These are phyloP conservation scores for Mellilla xanthometata DNA, from an alignment of 2,888 invertebrate species.

Conservation along the genomic window DNA sequence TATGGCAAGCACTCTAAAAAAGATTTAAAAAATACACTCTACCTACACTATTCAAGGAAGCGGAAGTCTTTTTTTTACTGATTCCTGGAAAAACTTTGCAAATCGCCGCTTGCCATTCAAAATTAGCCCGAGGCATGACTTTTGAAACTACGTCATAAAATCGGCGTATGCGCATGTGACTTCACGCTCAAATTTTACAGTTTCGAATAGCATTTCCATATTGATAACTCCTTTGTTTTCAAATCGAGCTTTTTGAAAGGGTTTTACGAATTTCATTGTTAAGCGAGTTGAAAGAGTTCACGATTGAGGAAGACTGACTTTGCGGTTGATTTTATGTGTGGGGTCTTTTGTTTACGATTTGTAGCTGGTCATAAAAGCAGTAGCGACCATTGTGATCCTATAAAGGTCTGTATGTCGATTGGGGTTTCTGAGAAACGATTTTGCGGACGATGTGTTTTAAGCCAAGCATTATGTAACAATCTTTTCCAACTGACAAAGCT, in stretches of 20 bases:
- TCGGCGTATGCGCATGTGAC: not conserved
- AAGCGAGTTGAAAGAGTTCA: conserved; percentile 8
- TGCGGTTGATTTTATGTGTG: conserved; percentile 5
- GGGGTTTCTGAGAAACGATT: no score
- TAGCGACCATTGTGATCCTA: no score
- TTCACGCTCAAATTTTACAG: conserved; percentile 2
- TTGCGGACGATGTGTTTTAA: no score
- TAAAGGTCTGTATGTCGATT: no score
- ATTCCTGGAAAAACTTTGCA: no score
- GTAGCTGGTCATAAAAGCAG: no score
- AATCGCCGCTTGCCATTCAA: not conserved
- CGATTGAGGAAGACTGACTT: conserved; percentile 8
- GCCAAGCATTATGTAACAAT: no score
- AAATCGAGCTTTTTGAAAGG: conserved; percentile 5
- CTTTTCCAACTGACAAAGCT: no score
- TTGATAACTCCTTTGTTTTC: conserved; percentile 10
- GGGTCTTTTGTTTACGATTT: conserved; percentile 6
- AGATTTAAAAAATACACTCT: no score
- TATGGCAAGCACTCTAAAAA: no score
- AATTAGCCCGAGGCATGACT: conserved; percentile 1
- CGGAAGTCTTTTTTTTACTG: no score
- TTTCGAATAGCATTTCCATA: conserved; percentile 18
- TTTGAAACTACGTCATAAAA: not conserved
- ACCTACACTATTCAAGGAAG: no score
- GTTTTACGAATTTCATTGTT: conserved; percentile 14